Conservation (phyloP, 2,113 vertebrate species). For the Ptilonorhynchus violaceus region DNA sequence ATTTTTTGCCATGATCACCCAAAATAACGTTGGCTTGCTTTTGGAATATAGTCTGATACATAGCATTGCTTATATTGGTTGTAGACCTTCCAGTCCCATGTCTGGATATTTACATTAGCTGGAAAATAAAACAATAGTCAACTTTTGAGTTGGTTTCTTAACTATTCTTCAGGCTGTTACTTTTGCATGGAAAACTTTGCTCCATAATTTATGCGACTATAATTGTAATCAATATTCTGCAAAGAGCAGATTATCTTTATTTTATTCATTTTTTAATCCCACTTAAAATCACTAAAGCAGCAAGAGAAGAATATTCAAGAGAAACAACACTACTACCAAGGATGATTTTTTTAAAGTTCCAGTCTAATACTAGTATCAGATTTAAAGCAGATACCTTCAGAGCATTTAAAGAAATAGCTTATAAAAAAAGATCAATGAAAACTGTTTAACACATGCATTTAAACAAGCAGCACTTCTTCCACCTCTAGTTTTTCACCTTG, state of each 20-base stretch:
- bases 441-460: not conserved
- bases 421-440: not conserved
- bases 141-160: not conserved
- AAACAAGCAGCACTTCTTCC: not conserved
- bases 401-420: not conserved
- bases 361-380: not conserved
- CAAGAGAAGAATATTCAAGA: not conserved
- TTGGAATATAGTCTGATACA: not conserved
- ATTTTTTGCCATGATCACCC: not conserved
- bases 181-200: not conserved
- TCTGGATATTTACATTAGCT: not conserved
- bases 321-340: not conserved
- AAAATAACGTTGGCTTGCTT: not conserved
- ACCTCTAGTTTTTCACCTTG: not conserved
- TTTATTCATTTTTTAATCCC: not conserved
- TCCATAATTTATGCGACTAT: not conserved
- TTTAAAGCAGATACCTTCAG: not conserved
- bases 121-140: not conserved
- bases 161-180: not conserved
- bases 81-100: not conserved
- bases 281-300: not conserved
- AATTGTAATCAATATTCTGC: not conserved
- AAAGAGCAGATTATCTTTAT: not conserved
- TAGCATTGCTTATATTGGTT: not conserved
- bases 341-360: not conserved